Evolutionary conservation across 2,797 vertebrate genomes (phyloP).

Genomic region (Xenopus petersii): DNA sequence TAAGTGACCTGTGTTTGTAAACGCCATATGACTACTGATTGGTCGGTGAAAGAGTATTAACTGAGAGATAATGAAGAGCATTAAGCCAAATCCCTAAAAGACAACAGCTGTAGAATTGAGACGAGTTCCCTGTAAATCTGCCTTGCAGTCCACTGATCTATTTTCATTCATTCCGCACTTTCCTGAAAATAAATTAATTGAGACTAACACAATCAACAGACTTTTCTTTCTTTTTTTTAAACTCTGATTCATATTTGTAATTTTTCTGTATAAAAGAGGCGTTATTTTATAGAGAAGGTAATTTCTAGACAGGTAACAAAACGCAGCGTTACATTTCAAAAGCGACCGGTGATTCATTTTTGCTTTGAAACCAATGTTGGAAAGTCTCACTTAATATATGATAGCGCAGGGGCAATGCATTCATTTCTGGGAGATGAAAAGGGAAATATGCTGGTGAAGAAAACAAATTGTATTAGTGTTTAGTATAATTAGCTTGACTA

Average conservation of each 20-base stretch:
- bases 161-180: slow-evolving; percentile 39
- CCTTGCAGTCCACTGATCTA: slow-evolving; percentile 49
- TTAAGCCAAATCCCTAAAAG: slow-evolving; percentile 75
- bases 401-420: slow-evolving; percentile 17
- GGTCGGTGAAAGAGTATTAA: slow-evolving; percentile 76
- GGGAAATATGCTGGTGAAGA: slow-evolving; percentile 14
- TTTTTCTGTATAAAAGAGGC: too few relatives aligned
- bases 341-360: too few relatives aligned
- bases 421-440: slow-evolving; percentile 10
- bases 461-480: slow-evolving; percentile 24
- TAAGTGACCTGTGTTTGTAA: slow-evolving; percentile 71
- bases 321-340: too few relatives aligned
- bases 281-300: too few relatives aligned
- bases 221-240: too few relatives aligned
- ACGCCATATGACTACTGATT: slow-evolving; percentile 74
- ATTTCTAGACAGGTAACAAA: too few relatives aligned
- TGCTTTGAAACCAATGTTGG: neutral
- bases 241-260: too few relatives aligned
- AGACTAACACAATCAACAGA: too few relatives aligned
- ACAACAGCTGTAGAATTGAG: slow-evolving; percentile 69
- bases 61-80: slow-evolving; percentile 74
- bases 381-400: slow-evolving; percentile 21
- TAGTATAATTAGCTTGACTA: slow-evolving; percentile 15
- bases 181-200: slow-evolving; percentile 41
- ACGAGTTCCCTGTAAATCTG: slow-evolving; percentile 59